phyloP scores from a whole-genome alignment of 2,797 vertebrate genomes.

The Corythornis leucogaster region DNA sequence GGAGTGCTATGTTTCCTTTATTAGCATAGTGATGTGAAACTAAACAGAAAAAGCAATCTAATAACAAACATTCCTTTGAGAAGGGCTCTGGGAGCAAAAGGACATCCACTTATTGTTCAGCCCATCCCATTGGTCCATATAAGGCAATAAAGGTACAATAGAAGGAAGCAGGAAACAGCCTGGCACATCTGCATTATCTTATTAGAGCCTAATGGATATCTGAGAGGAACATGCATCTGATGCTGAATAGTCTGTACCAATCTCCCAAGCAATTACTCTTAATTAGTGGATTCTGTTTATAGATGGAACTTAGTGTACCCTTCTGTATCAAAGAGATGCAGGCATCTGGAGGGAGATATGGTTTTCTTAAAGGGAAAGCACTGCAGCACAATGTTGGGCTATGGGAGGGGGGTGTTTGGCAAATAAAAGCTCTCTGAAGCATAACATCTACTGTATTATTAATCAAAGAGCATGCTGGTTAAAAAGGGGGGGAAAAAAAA shows the following conservation, averaged over 20 bases:
- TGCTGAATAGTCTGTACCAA: conserved; percentile 82
- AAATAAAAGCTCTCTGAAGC: conserved; percentile 49
- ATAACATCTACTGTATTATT: conserved; percentile 54
- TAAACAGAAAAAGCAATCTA: conserved; percentile 83
- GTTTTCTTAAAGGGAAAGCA: conserved; percentile 77
- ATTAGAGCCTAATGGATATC: conserved; percentile 86
- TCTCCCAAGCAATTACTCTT: conserved; percentile 85
- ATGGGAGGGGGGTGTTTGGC: background rate
- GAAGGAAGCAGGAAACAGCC: conserved; percentile 87
- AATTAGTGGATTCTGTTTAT: conserved; percentile 85
- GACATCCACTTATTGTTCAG: conserved; percentile 86
- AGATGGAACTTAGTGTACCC: conserved; percentile 83
- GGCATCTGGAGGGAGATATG: conserved; percentile 79
- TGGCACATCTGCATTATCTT: conserved; percentile 86
- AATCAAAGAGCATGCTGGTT: conserved; percentile 35
- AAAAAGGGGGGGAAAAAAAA: background rate
- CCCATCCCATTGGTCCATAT: conserved; percentile 86
- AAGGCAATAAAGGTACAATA: conserved; percentile 84
- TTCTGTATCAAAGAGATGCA: conserved; percentile 79
- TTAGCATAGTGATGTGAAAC: conserved; percentile 81
- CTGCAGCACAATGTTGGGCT: conserved; percentile 3
- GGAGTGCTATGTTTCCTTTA: conserved; percentile 77
- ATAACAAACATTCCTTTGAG: conserved; percentile 85
- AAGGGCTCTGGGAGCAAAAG: conserved; percentile 83
- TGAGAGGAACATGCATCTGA: conserved; percentile 83